A percentile compares a stretch with the other conserved stretches of the same genome.
phyloP scores from a whole-genome alignment of 2,888 invertebrate species.

The Temnothorax rugatulus region DNA sequence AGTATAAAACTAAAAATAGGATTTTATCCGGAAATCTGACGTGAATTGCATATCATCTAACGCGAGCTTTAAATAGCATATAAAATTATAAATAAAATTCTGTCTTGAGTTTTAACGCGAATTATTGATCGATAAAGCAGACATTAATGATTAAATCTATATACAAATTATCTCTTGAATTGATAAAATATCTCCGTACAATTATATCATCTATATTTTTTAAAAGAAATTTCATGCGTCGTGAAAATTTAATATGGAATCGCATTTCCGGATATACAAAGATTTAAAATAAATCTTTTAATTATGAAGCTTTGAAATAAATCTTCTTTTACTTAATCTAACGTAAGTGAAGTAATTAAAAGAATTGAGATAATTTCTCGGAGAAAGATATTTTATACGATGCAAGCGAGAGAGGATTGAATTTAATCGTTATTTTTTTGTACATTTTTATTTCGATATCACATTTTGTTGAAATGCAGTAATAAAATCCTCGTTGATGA shows the following conservation, averaged over 20 bases:
- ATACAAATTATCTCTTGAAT: background rate
- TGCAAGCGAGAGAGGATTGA: background rate
- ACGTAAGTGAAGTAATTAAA: constrained; percentile 9
- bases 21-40: background rate
- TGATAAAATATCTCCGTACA: background rate
- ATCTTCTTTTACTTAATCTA: constrained; percentile 1
- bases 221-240: background rate
- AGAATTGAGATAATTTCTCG: background rate
- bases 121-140: background rate
- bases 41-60: background rate
- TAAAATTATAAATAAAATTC: constrained; percentile 17
- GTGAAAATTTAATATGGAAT: background rate
- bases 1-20: constrained; percentile 4
- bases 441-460: background rate
- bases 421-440: background rate
- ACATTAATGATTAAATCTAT: constrained; percentile 3
- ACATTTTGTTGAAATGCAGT: background rate
- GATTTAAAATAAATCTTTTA: constrained; percentile 21
- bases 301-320: constrained; percentile 17
- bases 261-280: background rate
- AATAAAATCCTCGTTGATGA: background rate
- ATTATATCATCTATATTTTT: background rate
- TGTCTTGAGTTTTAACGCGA: background rate
- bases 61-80: background rate
- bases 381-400: background rate